A percentile compares a stretch with the other conserved stretches of the same genome.
Conservation (phyloP, 2,888 invertebrate genomes). For the Tenthredo scrophulariae region DNA sequence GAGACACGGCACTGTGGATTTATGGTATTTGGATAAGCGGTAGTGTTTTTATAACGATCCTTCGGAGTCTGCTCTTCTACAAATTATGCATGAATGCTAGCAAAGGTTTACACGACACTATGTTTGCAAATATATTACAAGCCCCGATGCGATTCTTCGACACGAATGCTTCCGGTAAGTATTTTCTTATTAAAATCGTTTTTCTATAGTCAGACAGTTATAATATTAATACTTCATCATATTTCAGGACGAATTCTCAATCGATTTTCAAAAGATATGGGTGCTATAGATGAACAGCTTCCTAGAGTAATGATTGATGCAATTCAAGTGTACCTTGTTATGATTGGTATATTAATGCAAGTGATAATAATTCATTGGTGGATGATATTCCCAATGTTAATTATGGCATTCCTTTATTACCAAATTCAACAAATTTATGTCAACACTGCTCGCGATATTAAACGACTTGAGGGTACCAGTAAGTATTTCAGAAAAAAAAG, state of each 20-base stretch:
- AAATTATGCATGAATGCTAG: conserved; percentile 88
- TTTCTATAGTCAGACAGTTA: not conserved
- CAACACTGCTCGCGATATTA: conserved; percentile 86
- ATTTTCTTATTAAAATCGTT: conserved; percentile 42
- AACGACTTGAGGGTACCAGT: conserved; percentile 82
- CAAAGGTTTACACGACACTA: conserved; percentile 86
- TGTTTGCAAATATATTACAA: conserved; percentile 88
- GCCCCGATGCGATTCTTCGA: conserved; percentile 92
- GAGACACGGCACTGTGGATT: conserved; percentile 74
- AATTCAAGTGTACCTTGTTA: conserved; percentile 84
- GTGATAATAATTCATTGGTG: conserved; percentile 86
- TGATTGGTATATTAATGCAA: conserved; percentile 86
- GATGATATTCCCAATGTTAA: conserved; percentile 83
- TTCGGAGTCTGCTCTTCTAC: conserved; percentile 86
- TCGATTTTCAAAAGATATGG: conserved; percentile 92
- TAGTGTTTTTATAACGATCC: conserved; percentile 83
- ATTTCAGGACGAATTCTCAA: conserved; percentile 87
- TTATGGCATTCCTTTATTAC: conserved; percentile 84
- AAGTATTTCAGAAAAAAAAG: conserved; percentile 62
- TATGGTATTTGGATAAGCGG: conserved; percentile 82
- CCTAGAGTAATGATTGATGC: conserved; percentile 84
- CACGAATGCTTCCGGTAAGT: conserved; percentile 88
- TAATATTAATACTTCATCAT: conserved; percentile 21
- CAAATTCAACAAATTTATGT: conserved; percentile 85
- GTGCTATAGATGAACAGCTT: conserved; percentile 87